Evolutionary conservation across 2,888 invertebrate species (phyloP).

Genomic region (Cinara cedri): DNA sequence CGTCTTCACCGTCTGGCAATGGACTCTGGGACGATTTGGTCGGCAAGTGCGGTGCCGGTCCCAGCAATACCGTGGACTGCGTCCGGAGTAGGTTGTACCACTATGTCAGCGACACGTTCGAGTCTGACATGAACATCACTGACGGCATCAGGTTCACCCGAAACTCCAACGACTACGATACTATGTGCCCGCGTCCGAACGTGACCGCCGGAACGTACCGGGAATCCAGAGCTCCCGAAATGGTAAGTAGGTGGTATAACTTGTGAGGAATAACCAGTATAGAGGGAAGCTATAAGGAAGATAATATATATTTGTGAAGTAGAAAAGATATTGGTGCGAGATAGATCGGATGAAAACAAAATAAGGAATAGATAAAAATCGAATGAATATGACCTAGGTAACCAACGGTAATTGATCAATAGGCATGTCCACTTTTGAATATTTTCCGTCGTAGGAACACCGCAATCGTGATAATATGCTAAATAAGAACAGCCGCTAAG

Average conservation of each 20-base stretch:
- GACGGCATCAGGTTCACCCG: slow-evolving; percentile 71
- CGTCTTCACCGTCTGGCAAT: slow-evolving; percentile 39
- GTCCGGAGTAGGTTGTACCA: slow-evolving; percentile 78
- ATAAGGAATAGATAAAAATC: no score
- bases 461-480: no score
- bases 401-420: no score
- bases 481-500: no score
- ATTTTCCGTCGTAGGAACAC: no score
- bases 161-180: slow-evolving; percentile 67
- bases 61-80: slow-evolving; percentile 73
- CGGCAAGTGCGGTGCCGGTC: slow-evolving; percentile 69
- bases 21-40: slow-evolving; percentile 75
- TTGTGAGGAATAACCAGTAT: no score
- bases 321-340: no score
- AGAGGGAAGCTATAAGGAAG: no score
- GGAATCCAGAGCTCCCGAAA: slow-evolving; percentile 60
- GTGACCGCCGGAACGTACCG: slow-evolving; percentile 40
- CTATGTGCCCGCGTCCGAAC: slow-evolving; percentile 59
- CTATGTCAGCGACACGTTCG: slow-evolving; percentile 73
- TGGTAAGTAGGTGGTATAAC: slow-evolving; percentile 58
- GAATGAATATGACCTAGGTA: no score
- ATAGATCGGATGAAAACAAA: no score
- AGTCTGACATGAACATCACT: slow-evolving; percentile 72
- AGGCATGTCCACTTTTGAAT: no score
- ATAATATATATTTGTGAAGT: no score